A percentile compares a stretch with the other conserved stretches of the same genome.
phyloP scores from a whole-genome alignment of 2,888 invertebrate species.

The Antheraea yamamai region DNA sequence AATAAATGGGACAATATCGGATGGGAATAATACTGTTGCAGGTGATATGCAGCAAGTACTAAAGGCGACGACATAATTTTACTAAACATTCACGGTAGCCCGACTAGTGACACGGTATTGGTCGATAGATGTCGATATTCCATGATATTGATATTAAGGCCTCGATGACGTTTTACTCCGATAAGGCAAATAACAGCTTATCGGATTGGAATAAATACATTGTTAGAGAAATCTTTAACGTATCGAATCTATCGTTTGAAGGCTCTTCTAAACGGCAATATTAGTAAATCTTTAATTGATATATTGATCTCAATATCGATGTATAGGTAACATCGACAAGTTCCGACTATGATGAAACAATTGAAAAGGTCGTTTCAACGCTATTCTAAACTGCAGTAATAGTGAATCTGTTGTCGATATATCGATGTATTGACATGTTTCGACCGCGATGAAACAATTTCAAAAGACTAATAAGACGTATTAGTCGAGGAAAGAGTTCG shows the following conservation, averaged over 20 bases:
- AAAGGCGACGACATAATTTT: background rate
- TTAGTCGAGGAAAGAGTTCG: background rate
- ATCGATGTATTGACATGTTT: background rate
- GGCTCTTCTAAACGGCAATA: background rate
- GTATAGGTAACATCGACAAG: background rate
- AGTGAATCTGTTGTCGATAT: too few species aligned
- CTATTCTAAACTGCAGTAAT: too few species aligned
- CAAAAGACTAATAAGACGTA: background rate
- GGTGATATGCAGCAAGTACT: background rate
- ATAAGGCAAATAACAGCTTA: background rate
- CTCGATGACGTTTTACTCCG: too few species aligned
- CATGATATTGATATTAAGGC: background rate
- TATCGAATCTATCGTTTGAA: background rate
- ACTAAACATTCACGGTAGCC: background rate
- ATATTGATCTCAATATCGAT: background rate
- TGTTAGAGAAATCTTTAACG: background rate
- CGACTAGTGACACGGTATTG: background rate
- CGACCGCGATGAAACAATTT: background rate
- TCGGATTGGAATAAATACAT: background rate
- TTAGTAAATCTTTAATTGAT: background rate
- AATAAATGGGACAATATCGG: conserved; percentile 9
- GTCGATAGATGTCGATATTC: background rate
- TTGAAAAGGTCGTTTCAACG: too few species aligned
- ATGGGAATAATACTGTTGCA: background rate
- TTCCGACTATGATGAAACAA: too few species aligned